A percentile compares a stretch with the other conserved stretches of the same genome.
phyloP scores from a whole-genome alignment of 2,888 invertebrate species.

The Tenthredo notha region DNA sequence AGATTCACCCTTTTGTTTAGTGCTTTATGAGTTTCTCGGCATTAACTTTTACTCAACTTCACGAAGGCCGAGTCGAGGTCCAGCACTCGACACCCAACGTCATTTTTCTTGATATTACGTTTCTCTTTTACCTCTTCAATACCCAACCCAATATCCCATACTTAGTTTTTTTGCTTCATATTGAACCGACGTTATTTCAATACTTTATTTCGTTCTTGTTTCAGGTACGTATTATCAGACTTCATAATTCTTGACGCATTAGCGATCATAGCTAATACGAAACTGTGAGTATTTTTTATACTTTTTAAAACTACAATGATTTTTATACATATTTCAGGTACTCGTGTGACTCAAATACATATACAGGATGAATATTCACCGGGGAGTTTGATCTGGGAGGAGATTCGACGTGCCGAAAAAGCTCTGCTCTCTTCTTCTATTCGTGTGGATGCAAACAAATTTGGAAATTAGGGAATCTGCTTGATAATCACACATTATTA shows the following conservation, averaged over 20 bases:
- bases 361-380: too few species aligned
- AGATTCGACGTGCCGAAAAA: too few species aligned
- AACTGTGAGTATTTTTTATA: neutral
- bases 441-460: too few species aligned
- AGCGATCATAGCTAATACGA: neutral
- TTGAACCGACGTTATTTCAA: neutral
- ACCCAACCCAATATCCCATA: slow-evolving; percentile 36
- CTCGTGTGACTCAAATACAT: neutral
- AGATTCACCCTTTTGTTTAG: slow-evolving; percentile 48
- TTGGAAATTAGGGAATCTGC: too few species aligned
- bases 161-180: too few species aligned
- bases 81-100: neutral
- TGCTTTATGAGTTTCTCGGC: slow-evolving; percentile 41
- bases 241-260: neutral
- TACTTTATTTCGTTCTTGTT: slow-evolving; percentile 56
- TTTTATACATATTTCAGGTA: neutral
- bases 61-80: neutral
- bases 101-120: neutral
- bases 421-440: too few species aligned
- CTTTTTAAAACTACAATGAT: neutral
- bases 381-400: too few species aligned
- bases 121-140: neutral
- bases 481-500: too few species aligned
- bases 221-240: slow-evolving; percentile 62
- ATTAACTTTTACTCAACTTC: slow-evolving; percentile 37